These are phyloP conservation scores for Ditylenchus weischeri DNA, from an alignment of 2,888 invertebrate genomes.

Conservation along the genomic window DNA sequence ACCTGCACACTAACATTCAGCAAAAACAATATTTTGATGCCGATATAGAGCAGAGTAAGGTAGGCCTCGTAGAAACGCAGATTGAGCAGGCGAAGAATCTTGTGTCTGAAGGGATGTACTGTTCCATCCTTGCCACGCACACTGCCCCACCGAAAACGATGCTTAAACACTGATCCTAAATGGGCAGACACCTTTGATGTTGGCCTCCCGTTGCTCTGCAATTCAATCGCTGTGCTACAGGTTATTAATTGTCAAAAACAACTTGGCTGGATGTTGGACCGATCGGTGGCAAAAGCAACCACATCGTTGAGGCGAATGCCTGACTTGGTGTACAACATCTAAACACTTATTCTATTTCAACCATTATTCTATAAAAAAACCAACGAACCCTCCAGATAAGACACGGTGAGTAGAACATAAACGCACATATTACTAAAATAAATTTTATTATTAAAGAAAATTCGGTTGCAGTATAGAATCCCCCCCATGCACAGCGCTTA, in stretches of 20 bases:
- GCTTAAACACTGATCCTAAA: slow-evolving; percentile 54
- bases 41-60: slow-evolving; percentile 53
- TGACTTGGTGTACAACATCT: slow-evolving; percentile 37
- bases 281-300: slow-evolving; percentile 55
- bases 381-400: slow-evolving; percentile 50
- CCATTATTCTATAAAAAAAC: too few relatives aligned
- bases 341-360: too few relatives aligned
- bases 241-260: not conserved
- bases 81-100: slow-evolving; percentile 51
- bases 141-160: slow-evolving; percentile 42
- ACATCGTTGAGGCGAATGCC: slow-evolving; percentile 57
- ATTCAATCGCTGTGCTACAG: not conserved
- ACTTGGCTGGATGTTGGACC: slow-evolving; percentile 53
- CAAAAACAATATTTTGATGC: slow-evolving; percentile 53
- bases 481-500: too few relatives aligned
- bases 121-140: slow-evolving; percentile 32
- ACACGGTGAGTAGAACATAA: slow-evolving; percentile 59
- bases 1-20: slow-evolving; percentile 52
- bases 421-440: slow-evolving; percentile 58
- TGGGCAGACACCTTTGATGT: slow-evolving; percentile 47
- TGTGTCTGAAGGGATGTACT: slow-evolving; percentile 45
- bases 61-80: slow-evolving; percentile 57
- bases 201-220: slow-evolving; percentile 31
- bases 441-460: too few relatives aligned
- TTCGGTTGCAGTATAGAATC: too few relatives aligned